Percentiles rank a stretch among this genome's conserved stretches.
These are phyloP conservation scores for Neodiprion virginianus DNA, from an alignment of 1,140 invertebrate species.

Conservation along the genomic window DNA sequence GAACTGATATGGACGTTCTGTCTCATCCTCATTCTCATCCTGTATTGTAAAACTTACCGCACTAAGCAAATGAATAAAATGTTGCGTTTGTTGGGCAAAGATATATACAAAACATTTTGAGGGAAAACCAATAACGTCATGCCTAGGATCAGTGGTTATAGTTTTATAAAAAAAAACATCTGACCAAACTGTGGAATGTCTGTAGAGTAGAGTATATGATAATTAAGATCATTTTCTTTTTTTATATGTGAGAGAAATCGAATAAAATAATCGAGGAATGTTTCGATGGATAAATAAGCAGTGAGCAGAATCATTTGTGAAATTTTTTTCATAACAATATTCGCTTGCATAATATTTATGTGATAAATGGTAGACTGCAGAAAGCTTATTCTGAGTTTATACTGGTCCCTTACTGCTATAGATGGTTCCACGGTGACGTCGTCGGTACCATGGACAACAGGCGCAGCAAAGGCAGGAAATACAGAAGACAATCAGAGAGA, in stretches of 20 bases:
- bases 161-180: neutral
- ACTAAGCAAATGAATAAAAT: too few species aligned
- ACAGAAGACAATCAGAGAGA: slow-evolving; percentile 39
- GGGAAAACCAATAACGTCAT: too few species aligned
- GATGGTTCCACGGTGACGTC: slow-evolving; percentile 47
- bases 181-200: neutral
- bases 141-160: neutral
- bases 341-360: neutral
- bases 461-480: slow-evolving; percentile 50
- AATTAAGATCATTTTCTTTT: neutral
- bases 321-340: neutral
- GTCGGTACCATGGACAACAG: slow-evolving; percentile 50
- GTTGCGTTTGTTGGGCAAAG: too few species aligned
- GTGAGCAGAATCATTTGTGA: neutral
- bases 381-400: slow-evolving; percentile 9
- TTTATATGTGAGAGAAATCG: neutral
- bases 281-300: neutral
- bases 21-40: too few species aligned
- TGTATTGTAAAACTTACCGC: too few species aligned
- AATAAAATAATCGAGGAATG: neutral
- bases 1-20: neutral
- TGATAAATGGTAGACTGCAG: slow-evolving; percentile 15
- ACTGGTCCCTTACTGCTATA: slow-evolving; percentile 46
- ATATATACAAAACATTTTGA: too few species aligned
- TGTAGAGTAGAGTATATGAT: neutral